A percentile compares a stretch with the other conserved stretches of the same genome.
Evolutionary conservation across 92 coral and sea anemone genomes (phyloP).

Genomic region (Meandrina meandrites): DNA sequence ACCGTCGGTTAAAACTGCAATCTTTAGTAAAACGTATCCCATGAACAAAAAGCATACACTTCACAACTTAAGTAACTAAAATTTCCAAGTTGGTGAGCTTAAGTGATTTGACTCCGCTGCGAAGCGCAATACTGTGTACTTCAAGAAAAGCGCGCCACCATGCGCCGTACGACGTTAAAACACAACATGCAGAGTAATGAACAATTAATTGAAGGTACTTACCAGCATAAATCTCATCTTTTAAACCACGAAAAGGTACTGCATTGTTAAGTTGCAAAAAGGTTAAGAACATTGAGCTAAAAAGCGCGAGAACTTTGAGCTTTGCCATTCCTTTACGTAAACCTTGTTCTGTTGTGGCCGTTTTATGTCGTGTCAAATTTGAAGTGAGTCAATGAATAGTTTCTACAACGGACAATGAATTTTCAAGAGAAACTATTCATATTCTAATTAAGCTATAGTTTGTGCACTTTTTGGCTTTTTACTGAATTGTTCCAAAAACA

Average conservation of each 20-base stretch:
- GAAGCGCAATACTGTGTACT: background rate
- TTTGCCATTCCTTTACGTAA: background rate
- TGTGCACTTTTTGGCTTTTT: background rate
- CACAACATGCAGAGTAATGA: background rate
- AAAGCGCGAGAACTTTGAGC: background rate
- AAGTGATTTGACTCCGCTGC: background rate
- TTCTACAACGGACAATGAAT: background rate
- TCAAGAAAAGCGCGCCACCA: background rate
- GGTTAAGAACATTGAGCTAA: background rate
- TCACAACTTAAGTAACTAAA: background rate
- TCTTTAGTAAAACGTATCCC: background rate
- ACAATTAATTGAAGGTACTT: background rate
- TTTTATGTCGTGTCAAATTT: background rate
- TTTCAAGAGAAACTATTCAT: background rate
- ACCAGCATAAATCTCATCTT: background rate
- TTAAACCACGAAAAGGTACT: background rate
- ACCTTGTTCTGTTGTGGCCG: background rate
- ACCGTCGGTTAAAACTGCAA: background rate
- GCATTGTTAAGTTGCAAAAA: background rate
- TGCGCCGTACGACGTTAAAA: no score
- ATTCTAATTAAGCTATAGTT: constrained; percentile 15
- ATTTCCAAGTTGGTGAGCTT: background rate
- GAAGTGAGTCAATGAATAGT: background rate
- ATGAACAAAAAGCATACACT: background rate
- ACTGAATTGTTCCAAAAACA: background rate